Percentiles rank a stretch among this genome's conserved stretches.
These are phyloP conservation scores for Myiozetetes cayanensis DNA, from an alignment of 2,113 vertebrate species.

Conservation along the genomic window DNA sequence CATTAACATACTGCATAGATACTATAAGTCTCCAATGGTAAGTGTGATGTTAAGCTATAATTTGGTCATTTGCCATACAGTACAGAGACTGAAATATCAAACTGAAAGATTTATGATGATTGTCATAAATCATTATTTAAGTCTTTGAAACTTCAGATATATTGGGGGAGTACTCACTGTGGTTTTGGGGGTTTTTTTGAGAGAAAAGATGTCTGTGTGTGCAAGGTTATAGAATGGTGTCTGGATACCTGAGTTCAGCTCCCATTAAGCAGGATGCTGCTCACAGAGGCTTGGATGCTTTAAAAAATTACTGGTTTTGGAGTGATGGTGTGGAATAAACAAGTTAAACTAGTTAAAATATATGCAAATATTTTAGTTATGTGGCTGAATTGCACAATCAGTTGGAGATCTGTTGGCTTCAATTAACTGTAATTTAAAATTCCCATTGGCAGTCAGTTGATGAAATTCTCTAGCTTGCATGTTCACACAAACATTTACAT, in stretches of 20 bases:
- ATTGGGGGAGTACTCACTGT: not conserved
- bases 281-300: not conserved
- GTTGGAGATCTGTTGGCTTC: slow-evolving; percentile 7
- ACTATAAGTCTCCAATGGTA: slow-evolving; percentile 98
- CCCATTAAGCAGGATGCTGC: not conserved
- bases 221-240: no score
- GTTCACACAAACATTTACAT: slow-evolving; percentile 2
- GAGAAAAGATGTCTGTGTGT: not conserved
- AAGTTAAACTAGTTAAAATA: slow-evolving; percentile 2
- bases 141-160: not conserved
- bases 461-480: not conserved
- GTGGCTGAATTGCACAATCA: not conserved
- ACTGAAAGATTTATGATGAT: not conserved
- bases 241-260: not conserved
- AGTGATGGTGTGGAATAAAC: not conserved
- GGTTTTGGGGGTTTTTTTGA: not conserved
- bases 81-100: not conserved
- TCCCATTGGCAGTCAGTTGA: not conserved
- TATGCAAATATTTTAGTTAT: not conserved
- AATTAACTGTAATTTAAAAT: slow-evolving; percentile 37
- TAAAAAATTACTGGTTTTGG: not conserved
- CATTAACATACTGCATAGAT: slow-evolving; percentile 99
- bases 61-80: not conserved
- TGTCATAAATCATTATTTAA: not conserved
- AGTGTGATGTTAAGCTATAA: slow-evolving; percentile 31